Evolutionary conservation across 2,113 vertebrate species (phyloP), one percentile per base, ranked within the genome.

Genomic region (Leuciscus idus): DNA sequence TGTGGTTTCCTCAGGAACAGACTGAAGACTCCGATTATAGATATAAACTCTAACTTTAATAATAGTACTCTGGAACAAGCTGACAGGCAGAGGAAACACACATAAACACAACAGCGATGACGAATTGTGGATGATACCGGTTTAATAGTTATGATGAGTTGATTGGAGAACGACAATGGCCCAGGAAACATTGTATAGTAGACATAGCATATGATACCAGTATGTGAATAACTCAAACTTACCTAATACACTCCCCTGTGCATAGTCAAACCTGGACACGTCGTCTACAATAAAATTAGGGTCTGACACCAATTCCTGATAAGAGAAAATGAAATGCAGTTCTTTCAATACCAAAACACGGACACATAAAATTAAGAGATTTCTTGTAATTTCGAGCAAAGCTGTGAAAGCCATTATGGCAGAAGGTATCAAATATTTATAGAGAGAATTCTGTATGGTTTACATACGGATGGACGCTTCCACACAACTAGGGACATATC

Each of bases 211-310:
- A 55, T 19, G 12, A 50, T 3, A n/a, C 6, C 26, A 52, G 26
- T 39, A 33, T 43, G 0, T 23, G 52, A 55, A 55, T 19, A 57
- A 52, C 13, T 36, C 28, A 85, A 33, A 52, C 73, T 76, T 55
- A 88, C 87, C 84, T 15, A 88, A 66, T 26, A 85, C 78, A 66
- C 9, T 33, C 28, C 87, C 87, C 64, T 88, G 87, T 8, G 84
- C 74, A 15, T 78, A 82, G n/a, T 88, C 87, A 83, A 86, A 88
- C 43, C 87, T 78, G 26, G 87, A 86, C 28, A 85, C n/a, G 6
- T 12, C 84, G 7, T 48, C 80, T 23, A 88, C 62, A 73, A 83
- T 43, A 3, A 88, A 80, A 5, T 72, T 28, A 23, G 84, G 73
- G 28, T 88, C n/a, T 6, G 13, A 6, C 30, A 79, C 39, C 39